Base-by-base conservation (phyloP, 2,888 invertebrate genomes). In the Ennomos quercinarius region DNA sequence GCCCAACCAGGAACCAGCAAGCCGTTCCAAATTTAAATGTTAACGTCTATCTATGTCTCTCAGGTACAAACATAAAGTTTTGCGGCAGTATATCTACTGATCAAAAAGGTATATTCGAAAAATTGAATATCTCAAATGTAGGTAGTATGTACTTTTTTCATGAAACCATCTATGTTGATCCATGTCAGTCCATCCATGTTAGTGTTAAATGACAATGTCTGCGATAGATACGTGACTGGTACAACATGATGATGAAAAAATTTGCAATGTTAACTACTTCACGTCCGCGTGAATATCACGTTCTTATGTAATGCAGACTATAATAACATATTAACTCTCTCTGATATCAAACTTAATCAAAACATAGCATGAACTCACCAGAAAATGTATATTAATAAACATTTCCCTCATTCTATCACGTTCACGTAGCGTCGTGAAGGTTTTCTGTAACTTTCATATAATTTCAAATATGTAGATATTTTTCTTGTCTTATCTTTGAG, bases 1-100 rank as follows among this genome's bases (percentile, higher is more conserved):
- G 77, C 74, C 82, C 80, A 78, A 89, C 82, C 84, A 87, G 87
- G 85, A 88, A 84, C 84, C 70, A 66, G 50, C 73, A 66, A 62
- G 64, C 72, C 73, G 80, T 83, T 86, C 84, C 74, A 79, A 85
- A 88, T 81, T 73, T 77, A 84, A 84, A 82, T 80, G 73, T 76
- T 72, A 72, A 78, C 74, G 71, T 71, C 68, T 63, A 27, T 71
- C 68, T 63, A 27, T 27, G 64, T 61, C 67, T 60, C 62, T 57
- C 43, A 49, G 48, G 61, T 42, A 46, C 64, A 57, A 11, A 44
- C 40, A 10, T 13, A 41, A 10, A 38, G 12, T 45, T 41, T 40
- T 35, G 41, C 34, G 45, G 41, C 12, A 12, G n/a, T 27, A 35
- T 41, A 6, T 27, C 27, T 39, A 49, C 41, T 46, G 39, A 50